These are phyloP conservation scores for Acrobasis suavella DNA, from an alignment of 2,888 invertebrate genomes.

Conservation along the genomic window DNA sequence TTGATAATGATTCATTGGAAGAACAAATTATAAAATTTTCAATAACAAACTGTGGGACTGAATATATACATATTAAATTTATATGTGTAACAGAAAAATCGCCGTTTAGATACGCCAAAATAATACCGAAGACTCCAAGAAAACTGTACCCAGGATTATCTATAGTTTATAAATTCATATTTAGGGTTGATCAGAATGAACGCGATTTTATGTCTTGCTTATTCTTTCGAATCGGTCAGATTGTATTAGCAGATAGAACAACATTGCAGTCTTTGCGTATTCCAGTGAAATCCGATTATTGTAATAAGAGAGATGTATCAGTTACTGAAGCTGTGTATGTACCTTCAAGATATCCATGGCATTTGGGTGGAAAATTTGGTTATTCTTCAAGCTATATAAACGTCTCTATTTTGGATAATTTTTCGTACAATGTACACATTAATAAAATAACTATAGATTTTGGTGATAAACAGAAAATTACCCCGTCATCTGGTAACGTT, in stretches of 20 bases:
- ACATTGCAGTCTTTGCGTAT: slow-evolving; percentile 50
- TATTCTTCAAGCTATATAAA: slow-evolving; percentile 49
- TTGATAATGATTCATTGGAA: slow-evolving; percentile 39
- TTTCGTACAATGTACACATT: slow-evolving; percentile 53
- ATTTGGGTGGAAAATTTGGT: slow-evolving; percentile 44
- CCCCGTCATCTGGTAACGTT: slow-evolving; percentile 40
- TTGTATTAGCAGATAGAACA: slow-evolving; percentile 34
- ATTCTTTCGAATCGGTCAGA: slow-evolving; percentile 55
- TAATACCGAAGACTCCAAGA: slow-evolving; percentile 50
- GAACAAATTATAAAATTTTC: slow-evolving; percentile 55
- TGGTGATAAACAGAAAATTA: slow-evolving; percentile 32
- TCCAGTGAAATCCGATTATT: slow-evolving; percentile 46
- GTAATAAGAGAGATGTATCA: slow-evolving; percentile 38
- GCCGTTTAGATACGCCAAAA: slow-evolving; percentile 45
- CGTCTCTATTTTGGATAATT: slow-evolving; percentile 45
- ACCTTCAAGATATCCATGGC: slow-evolving; percentile 61
- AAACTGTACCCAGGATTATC: slow-evolving; percentile 62
- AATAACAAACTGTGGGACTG: slow-evolving; percentile 49
- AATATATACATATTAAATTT: slow-evolving; percentile 54
- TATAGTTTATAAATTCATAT: slow-evolving; percentile 48
- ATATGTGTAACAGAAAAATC: slow-evolving; percentile 47
- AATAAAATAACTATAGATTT: slow-evolving; percentile 46
- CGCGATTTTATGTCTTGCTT: slow-evolving; percentile 48
- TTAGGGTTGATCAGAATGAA: slow-evolving; percentile 42
- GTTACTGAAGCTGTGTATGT: slow-evolving; percentile 51